Evolutionary conservation across 2,888 invertebrate genomes (phyloP).

Genomic region (Stramonita haemastoma): DNA sequence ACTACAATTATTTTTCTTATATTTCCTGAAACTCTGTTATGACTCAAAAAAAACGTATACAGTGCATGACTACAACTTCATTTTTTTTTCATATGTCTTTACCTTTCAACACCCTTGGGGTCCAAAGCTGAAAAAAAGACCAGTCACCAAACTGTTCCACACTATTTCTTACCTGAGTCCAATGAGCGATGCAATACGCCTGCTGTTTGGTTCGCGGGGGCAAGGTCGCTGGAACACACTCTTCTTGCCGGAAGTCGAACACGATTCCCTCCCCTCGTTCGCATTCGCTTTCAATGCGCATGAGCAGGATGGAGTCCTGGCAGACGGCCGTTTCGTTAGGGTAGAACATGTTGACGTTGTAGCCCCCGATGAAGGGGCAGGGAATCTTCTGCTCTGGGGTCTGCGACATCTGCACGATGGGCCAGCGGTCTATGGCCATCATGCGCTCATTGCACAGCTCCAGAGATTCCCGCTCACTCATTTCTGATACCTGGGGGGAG

Average conservation of each 20-base stretch:
- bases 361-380: conserved; percentile 56
- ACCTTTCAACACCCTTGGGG: too few relatives aligned
- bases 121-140: too few relatives aligned
- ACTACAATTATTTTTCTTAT: too few relatives aligned
- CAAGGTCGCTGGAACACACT: conserved; percentile 57
- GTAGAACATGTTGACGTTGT: conserved; percentile 53
- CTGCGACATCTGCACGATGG: conserved; percentile 55
- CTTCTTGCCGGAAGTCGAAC: conserved; percentile 61
- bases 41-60: too few relatives aligned
- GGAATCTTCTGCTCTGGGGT: conserved; percentile 46
- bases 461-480: conserved; percentile 38
- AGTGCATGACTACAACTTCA: too few relatives aligned
- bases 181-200: conserved; percentile 61
- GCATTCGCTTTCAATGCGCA: conserved; percentile 69
- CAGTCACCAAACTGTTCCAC: too few relatives aligned
- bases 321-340: conserved; percentile 51
- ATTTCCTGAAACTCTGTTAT: too few relatives aligned
- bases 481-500: conserved; percentile 43
- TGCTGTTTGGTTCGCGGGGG: conserved; percentile 54
- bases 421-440: conserved; percentile 68
- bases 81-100: too few relatives aligned
- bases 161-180: conserved; percentile 52
- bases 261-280: conserved; percentile 66
- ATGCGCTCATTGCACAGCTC: conserved; percentile 59
- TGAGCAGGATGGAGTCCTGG: conserved; percentile 44